Percentiles rank a stretch among this genome's conserved stretches.
These are phyloP conservation scores for Agriopis marginaria DNA, from an alignment of 2,888 invertebrate genomes.

Conservation along the genomic window DNA sequence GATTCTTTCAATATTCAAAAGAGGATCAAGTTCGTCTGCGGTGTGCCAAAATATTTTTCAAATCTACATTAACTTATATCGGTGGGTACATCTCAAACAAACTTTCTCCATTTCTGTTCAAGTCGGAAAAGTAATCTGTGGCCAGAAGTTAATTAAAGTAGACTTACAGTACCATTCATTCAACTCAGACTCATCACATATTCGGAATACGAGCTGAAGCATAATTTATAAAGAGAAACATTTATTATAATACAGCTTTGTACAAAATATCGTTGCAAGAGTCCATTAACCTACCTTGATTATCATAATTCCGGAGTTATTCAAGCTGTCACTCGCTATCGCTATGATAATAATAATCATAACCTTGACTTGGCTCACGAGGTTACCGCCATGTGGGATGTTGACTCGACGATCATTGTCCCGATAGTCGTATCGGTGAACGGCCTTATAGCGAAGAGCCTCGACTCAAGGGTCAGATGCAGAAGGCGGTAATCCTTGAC, in stretches of 20 bases:
- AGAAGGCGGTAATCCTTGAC: no score
- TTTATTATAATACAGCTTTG: not conserved
- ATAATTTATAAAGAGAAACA: not conserved
- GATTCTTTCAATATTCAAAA: no score
- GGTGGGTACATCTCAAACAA: not conserved
- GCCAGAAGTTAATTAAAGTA: constrained; percentile 1
- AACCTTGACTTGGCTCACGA: no score
- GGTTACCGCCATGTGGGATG: no score
- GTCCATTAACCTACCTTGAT: not conserved
- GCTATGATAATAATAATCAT: no score
- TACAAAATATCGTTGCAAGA: not conserved
- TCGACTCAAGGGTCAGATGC: no score
- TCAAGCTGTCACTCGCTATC: no score
- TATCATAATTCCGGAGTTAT: not conserved
- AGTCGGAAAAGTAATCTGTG: not conserved
- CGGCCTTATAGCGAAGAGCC: no score
- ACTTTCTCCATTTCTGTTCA: not conserved
- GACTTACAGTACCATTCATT: not conserved
- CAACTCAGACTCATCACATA: constrained; percentile 1
- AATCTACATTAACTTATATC: not conserved
- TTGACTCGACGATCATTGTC: no score
- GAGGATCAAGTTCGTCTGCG: no score
- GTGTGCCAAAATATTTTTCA: not conserved
- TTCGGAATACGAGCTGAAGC: not conserved
- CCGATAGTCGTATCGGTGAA: no score